Base-by-base conservation (phyloP, 2,888 invertebrate genomes). In the Acheta domesticus region DNA sequence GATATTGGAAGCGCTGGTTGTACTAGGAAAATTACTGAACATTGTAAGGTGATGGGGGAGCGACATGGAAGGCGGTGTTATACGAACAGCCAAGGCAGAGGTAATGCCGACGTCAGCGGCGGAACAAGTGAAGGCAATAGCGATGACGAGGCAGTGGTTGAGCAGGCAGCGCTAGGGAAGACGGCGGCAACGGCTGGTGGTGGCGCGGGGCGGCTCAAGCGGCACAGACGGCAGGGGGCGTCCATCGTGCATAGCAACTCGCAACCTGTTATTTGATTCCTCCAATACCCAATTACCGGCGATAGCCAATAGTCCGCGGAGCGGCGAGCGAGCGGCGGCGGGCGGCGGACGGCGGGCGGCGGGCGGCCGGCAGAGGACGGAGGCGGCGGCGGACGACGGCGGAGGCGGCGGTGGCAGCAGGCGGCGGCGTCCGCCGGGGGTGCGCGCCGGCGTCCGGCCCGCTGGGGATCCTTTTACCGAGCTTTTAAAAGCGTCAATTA, bases 271-370 rank as follows among this genome's bases (percentile, higher is more conserved):
- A 81, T 79, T 79, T 81, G 49, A 79, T 77, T 77, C 77, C 49
- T 19, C 80, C 80, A 77, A 80, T 79, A 80, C 20, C 80, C 79
- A 80, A 80, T 80, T 80, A 80, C 74, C 77, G 62, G 20, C 77
- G 77, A 77, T 77, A 50, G 75, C 80, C 79, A 79, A 79, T 79
- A 79, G 23, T 76, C 75, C 79, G 36, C 76, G n/a, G 62, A 14
- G n/a, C 62, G 62, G 62, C 8, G 62, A 3, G n/a, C 62, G 62
- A 1, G 14, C 14, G 62, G 62, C 62, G n/a, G n/a, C 12, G n/a
- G 62, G 62, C 62, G 12, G 36, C 4, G 36, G 36, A 36, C 36
- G 36, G 36, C 4, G 36, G 36, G 36, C 36, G 36, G 36, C 36
- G 8, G 36, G 1, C 5, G 36, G n/a, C n/a, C n/a, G n/a, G n/a